Conservation (phyloP, 1,140 invertebrate species). For the Homarus americanus region DNA sequence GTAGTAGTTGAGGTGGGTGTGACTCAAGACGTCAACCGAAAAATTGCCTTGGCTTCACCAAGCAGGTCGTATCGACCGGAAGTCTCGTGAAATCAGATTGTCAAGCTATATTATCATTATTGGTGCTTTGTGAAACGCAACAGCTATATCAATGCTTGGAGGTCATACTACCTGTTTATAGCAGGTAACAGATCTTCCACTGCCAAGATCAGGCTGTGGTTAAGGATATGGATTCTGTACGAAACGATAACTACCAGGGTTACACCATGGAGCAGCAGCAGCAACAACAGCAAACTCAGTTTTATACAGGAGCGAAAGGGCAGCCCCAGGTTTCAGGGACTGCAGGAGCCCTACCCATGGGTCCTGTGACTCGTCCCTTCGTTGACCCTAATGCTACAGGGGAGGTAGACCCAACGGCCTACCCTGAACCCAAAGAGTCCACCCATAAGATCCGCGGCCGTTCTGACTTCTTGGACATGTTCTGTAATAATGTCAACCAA, state of each 20-base stretch:
- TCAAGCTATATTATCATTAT: not conserved
- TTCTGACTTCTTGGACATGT: conserved; percentile 89
- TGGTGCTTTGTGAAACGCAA: not conserved
- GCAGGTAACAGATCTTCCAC: not conserved
- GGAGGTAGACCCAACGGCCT: conserved; percentile 86
- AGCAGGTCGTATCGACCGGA: not conserved
- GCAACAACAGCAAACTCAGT: conserved; percentile 49
- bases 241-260: conserved; percentile 62
- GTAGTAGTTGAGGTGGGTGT: not conserved
- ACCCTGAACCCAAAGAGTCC: conserved; percentile 89
- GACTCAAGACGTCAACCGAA: not conserved
- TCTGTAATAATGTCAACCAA: conserved; percentile 90
- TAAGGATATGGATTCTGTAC: conserved; percentile 52
- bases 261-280: conserved; percentile 54
- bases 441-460: conserved; percentile 92
- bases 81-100: not conserved
- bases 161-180: not conserved
- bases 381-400: conserved; percentile 87
- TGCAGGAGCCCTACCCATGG: not conserved
- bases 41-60: not conserved
- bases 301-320: conserved; percentile 29
- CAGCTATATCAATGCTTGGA: not conserved
- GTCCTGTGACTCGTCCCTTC: conserved; percentile 80
- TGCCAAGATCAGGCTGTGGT: not conserved
- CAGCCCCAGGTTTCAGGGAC: not conserved